Base-by-base conservation (phyloP, 2,888 invertebrate species). In the Macaria notata region DNA sequence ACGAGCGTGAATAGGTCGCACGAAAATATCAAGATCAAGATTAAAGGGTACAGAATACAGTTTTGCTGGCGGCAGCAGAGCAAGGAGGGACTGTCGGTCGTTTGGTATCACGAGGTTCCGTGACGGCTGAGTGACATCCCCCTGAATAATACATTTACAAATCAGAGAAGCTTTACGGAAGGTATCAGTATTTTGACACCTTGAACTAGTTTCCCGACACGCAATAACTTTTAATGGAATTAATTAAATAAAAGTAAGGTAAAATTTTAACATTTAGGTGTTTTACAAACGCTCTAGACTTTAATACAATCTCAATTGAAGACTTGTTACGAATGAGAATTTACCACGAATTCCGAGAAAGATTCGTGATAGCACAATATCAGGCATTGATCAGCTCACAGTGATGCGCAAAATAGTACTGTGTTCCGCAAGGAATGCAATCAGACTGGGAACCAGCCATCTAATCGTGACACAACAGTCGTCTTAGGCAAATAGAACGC, bases 111-210 rank as follows among this genome's bases (percentile, higher is more conserved):
- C 55, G 63, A 64, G 64, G 61, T 71, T 65, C 63, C 66, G 65
- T 71, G 70, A 68, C 70, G 66, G 33, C 61, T 66, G 65, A 71
- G 61, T 67, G 66, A 69, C 69, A 61, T 63, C 59, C 53, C 59
- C 49, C 65, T 76, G 70, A 76, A 75, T 75, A 79, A 75, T 70
- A 72, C 68, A 76, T 74, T 63, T n/a, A 64, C 42, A 56, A 69
- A 71, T 70, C 66, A 62, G 63, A 56, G 53, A 64, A 70, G 63
- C 62, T 65, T 70, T 68, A 63, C 67, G 64, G 44, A 68, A 68
- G 67, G 60, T 55, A 42, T 56, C 36, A 44, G 31, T 31, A 4
- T 56, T 43, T 47, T 50, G 51, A 42, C 49, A 42, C 55, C 42
- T 55, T 57, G 39, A 48, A 36, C 47, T 42, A 44, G 4, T 9